phyloP scores from a whole-genome alignment of 1,140 invertebrate species.

The Chionoecetes opilio region DNA sequence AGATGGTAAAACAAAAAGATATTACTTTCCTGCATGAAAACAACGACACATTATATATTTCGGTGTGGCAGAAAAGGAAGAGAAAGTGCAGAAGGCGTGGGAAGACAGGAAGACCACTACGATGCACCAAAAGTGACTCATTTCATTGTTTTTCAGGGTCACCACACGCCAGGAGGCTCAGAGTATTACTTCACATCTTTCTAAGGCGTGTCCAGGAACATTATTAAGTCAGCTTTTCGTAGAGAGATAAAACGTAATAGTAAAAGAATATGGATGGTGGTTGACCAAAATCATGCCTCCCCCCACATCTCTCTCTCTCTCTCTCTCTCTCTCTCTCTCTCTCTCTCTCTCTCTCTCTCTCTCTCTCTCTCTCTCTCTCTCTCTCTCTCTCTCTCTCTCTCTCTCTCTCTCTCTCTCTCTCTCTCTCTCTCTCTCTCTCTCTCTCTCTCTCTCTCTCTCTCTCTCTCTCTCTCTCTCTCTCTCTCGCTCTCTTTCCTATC shows the following conservation, averaged over 20 bases:
- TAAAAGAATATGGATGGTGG: no score
- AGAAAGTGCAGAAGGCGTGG: neutral
- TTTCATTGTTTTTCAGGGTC: neutral
- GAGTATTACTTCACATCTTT: neutral
- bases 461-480: constrained; percentile 44
- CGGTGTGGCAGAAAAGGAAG: neutral
- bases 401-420: no score
- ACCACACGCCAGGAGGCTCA: neutral
- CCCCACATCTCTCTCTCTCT: neutral
- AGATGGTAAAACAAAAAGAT: no score
- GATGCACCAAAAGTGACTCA: neutral
- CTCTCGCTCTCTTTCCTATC: neutral
- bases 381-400: neutral
- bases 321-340: neutral
- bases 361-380: constrained; percentile 15
- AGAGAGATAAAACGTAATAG: neutral
- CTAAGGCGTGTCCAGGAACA: neutral
- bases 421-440: no score
- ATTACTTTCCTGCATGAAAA: no score
- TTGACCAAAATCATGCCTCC: neutral
- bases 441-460: constrained; percentile 45
- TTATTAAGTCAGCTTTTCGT: neutral
- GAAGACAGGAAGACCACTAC: neutral
- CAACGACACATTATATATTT: no score
- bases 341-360: constrained; percentile 35